A percentile compares a stretch with the other conserved stretches of the same genome.
Conservation (phyloP, 2,888 invertebrate species). For the Conchocele bisecta region DNA sequence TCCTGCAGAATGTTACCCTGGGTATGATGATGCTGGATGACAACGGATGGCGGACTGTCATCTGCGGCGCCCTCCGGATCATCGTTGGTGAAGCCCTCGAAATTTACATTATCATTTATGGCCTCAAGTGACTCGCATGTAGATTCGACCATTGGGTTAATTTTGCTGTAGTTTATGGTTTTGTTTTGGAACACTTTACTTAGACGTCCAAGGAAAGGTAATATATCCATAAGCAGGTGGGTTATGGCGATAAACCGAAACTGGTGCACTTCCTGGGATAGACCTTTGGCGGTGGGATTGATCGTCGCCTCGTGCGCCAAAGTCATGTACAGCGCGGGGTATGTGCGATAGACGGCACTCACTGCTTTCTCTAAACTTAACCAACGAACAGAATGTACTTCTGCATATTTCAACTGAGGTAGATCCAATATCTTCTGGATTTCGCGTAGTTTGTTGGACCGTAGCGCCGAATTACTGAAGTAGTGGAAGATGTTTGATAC, state of each 20-base stretch:
- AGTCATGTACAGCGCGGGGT: constrained; percentile 21
- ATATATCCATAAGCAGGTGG: constrained; percentile 35
- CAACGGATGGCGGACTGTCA: too few species aligned
- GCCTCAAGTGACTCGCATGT: constrained; percentile 21
- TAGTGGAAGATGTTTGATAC: constrained; percentile 37
- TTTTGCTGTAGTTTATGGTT: constrained; percentile 15
- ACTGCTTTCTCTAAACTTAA: constrained; percentile 37
- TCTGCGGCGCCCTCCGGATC: too few species aligned
- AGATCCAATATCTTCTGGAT: constrained; percentile 15
- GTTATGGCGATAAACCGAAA: constrained; percentile 31
- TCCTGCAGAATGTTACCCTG: too few species aligned
- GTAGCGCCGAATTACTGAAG: constrained; percentile 33
- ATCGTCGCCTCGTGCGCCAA: background rate
- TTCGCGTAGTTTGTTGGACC: constrained; percentile 16
- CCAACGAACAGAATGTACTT: constrained; percentile 36
- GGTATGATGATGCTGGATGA: too few species aligned
- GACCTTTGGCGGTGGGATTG: constrained; percentile 14
- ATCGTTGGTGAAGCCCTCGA: too few species aligned
- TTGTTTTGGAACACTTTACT: constrained; percentile 20
- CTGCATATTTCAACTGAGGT: constrained; percentile 25
- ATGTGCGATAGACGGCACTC: constrained; percentile 18
- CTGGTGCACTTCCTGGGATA: constrained; percentile 25
- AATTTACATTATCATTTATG: too few species aligned
- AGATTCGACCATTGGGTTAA: constrained; percentile 1
- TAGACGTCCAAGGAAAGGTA: constrained; percentile 18